Base-by-base conservation (phyloP, 2,113 vertebrate species). In the Dipodomys spectabilis region DNA sequence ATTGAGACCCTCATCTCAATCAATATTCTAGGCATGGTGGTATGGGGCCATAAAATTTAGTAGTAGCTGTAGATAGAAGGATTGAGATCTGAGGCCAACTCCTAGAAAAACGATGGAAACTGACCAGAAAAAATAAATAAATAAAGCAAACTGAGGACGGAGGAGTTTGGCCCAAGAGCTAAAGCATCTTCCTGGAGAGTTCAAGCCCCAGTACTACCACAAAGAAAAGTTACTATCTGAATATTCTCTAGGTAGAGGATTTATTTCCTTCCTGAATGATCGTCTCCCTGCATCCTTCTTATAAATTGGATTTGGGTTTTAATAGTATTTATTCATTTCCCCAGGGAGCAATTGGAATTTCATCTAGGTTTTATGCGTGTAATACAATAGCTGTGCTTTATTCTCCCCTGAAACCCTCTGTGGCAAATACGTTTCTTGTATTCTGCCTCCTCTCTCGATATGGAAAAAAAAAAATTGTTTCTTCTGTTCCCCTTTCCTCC, bases 361-460 rank as follows among this genome's bases (percentile, higher is more conserved):
- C 81, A 39, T 30, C 35, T 18, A 90, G 35, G 45, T 71, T 93
- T 88, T 88, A 71, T 62, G 85, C 86, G n/a, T 67, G 57, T 73
- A 90, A 81, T 73, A 88, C 91, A 92, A 94, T 62, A 82, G 22
- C 28, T 19, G 82, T 35, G 65, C 35, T 92, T 88, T 88, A 82
- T 74, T 88, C 20, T 81, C 8, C 62, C 80, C 71, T 7, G 1
- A 86, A 94, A 86, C 39, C 86, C 10, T n/a, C 23, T 39, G 73
- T 0, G 5, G 39, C 60, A 64, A 92, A 68, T 35, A 27, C 9
- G 5, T 79, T 67, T 45, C 86, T 71, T 57, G 30, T 65, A 49
- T 72, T 81, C 39, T 77, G 10, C n/a, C 23, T 5, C 18, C n/a
- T 18, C 12, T 64, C 60, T 60, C 72, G 57, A 30, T 35, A 80